Evolutionary conservation across 2,113 vertebrate genomes (phyloP), one percentile per base, ranked within the genome.

Genomic region (Ameiurus melas): DNA sequence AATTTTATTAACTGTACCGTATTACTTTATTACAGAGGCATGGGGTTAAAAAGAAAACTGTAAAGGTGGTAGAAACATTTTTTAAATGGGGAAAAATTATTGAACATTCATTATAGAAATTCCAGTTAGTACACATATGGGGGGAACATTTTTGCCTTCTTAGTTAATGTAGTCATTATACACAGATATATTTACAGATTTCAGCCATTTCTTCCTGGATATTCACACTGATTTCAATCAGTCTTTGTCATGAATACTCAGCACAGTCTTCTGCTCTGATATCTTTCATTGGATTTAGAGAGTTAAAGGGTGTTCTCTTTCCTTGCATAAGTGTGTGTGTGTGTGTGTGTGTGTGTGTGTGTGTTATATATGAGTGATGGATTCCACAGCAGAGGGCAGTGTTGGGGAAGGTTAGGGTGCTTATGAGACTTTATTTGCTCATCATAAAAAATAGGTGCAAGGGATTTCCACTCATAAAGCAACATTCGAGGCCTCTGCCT

Each of bases 331-430:
- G 14, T 90, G 10, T 8, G 70, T 20, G 51, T 33, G 82, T 25
- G 17, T 10, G 36, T 36, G 36, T 36, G 36, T 36, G 36, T 36
- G 36, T 36, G 36, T 36, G 36, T 36, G 36, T 36, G 36, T 36
- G 36, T 36, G 36, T 36, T 7, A 3, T 83, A 22, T 60, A 25
- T 57, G 19, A 19, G n/a, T 22, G 57, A 64, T 53, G 13, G 73
- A 68, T 36, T 68, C 25, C n/a, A 58, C 94, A 94, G 91, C 85
- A 95, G 95, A 93, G 94, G 94, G 94, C 94, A 93, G 14, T 93
- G 84, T 93, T 93, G 87, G 73, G 90, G 90, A 90, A 91, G 71
- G 1, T 71, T 92, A 13, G 19, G 33, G 47, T 20, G 51, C 1
- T 6, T 81, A 22, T 0, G 14, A 12, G 78, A 22, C 6, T 81